These are phyloP conservation scores for Mythimna albipuncta DNA, from an alignment of 2,888 invertebrate species.

Conservation along the genomic window DNA sequence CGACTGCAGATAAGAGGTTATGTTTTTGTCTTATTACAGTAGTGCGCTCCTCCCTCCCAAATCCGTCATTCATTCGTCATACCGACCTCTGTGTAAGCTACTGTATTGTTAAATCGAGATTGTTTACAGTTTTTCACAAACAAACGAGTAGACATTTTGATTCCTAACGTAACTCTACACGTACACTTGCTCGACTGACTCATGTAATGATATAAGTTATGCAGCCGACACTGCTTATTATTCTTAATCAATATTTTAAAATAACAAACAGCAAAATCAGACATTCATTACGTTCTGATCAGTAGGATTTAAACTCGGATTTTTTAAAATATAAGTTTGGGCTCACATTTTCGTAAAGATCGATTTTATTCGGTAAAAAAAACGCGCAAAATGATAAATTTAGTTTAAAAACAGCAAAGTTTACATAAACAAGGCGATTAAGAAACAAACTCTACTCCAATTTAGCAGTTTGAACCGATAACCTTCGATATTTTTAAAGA, in stretches of 20 bases:
- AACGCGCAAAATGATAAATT: neutral
- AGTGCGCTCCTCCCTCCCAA: neutral
- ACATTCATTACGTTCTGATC: neutral
- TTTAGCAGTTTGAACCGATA: neutral
- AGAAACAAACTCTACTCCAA: neutral
- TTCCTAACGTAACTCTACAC: slow-evolving; percentile 8
- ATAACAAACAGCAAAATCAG: neutral
- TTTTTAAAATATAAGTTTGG: too few species aligned
- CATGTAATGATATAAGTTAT: slow-evolving; percentile 15
- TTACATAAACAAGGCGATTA: neutral
- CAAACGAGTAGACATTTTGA: slow-evolving; percentile 23
- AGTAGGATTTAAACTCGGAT: neutral
- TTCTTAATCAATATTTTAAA: neutral
- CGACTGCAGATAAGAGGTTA: neutral
- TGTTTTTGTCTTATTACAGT: neutral
- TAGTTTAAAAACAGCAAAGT: neutral
- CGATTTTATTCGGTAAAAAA: neutral
- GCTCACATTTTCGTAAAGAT: neutral
- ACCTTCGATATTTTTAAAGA: slow-evolving; percentile 22
- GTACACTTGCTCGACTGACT: slow-evolving; percentile 1
- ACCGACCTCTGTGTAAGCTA: slow-evolving; percentile 8
- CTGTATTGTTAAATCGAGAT: slow-evolving; percentile 26
- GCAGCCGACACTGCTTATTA: slow-evolving; percentile 1
- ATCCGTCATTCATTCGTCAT: neutral
- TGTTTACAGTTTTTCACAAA: slow-evolving; percentile 33